Base-by-base conservation (phyloP, 2,113 vertebrate species). In the Clarias magur region DNA sequence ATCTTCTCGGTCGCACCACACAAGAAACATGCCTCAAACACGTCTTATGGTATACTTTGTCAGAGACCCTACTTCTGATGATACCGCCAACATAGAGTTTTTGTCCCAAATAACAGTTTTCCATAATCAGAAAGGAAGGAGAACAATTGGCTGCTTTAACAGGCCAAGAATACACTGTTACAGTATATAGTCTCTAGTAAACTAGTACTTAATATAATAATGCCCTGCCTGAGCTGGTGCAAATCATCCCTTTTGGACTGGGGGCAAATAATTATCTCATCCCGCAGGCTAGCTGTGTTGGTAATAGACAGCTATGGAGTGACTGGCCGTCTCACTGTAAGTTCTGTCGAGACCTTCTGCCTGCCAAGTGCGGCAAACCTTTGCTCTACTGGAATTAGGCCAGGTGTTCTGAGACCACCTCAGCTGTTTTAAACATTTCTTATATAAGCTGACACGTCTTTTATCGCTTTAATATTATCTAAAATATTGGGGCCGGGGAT, bases 371-470 rank as follows among this genome's bases (percentile, higher is more conserved):
- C 53, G 3, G 76, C 25, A 19, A 57, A 59, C 76, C 54, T 80
- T 80, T 80, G 76, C 13, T 34, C 53, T 30, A 1, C 21, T 79
- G 76, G 76, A 56, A 1, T 79, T n/a, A 3, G n/a, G n/a, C 76
- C 54, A 57, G 54, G 21, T 80, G 54, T 59, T 59, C 16, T 30
- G n/a, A 80, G n/a, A 80, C 54, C 78, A 80, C 54, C 54, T 80
- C 8, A 27, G n/a, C 25, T 80, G 8, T 80, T 56, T 59, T 59
- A 12, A n/a, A n/a, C 73, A 53, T 42, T 73, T 21, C 21, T 54
- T 54, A 1, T 76, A 76, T 25, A 53, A n/a, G 48, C 21, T 76
- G 48, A 54, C 73, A 23, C 10, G 6, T 75, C 19, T 25, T 48
- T 48, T 23, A 7, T 48, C 12, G 34, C 72, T n/a, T 53, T n/a